Base-by-base conservation (phyloP, 2,113 vertebrate species). In the Leptobrachium ailaonicum region DNA sequence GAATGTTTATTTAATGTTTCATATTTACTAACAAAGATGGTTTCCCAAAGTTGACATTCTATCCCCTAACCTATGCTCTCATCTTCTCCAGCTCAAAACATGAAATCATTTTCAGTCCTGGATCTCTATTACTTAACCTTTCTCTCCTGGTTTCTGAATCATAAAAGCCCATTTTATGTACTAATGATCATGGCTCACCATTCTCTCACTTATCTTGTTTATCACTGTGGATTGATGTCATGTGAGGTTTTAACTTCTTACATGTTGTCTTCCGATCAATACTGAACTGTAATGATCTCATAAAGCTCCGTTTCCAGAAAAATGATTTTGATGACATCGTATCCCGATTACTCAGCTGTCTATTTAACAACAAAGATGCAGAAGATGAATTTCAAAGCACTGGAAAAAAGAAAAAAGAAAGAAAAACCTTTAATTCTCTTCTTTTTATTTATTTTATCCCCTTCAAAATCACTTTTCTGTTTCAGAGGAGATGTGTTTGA, bases 191-290 rank as follows among this genome's bases (percentile, higher is more conserved):
- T 74, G 73, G 53, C 50, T 56, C 71, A 60, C 14, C 14, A 80
- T 66, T 74, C 78, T 54, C 14, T 73, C 78, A 66, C 62, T 73
- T 73, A 73, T 68, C 50, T 14, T 12, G 5, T 9, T 62, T 67
- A 42, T 68, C 78, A 80, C 68, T 44, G 14, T 60, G n/a, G 73
- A 68, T 74, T 53, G 78, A 80, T 80, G 78, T 32, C 13, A 66
- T 60, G 44, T 60, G 42, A 73, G 54, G 64, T 68, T 80, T 41
- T 74, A 6, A 45, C 41, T 66, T 66, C 73, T 66, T 58, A 74
- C 63, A 63, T 53, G 78, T 60, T 80, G 71, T 74, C 43, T 80
- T 56, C 71, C 78, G 74, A 74, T 80, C 78, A 74, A 80, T 80
- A 80, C 71, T 68, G 41, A 43, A 44, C 4, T 40, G 32, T 74